Evolutionary conservation across 1,140 invertebrate genomes (phyloP).

Genomic region (Camponotus floridanus): DNA sequence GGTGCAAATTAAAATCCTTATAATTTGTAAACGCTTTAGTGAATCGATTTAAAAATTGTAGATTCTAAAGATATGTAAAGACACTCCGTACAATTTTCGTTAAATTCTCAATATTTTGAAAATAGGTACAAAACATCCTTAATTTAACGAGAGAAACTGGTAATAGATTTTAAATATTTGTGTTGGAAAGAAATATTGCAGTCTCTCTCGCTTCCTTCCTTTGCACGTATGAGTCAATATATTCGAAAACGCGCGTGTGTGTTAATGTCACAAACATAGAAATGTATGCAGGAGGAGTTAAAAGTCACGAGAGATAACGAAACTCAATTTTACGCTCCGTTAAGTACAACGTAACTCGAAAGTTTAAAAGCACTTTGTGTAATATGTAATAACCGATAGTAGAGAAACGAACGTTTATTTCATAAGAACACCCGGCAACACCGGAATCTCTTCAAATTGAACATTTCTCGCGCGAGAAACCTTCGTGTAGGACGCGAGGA

Average conservation of each 20-base stretch:
- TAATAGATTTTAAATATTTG: background rate
- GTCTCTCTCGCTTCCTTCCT: background rate
- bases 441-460: background rate
- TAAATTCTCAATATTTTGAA: too few species aligned
- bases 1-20: too few species aligned
- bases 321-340: background rate
- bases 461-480: background rate
- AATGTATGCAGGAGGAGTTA: background rate
- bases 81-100: too few species aligned
- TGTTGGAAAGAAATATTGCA: background rate
- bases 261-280: background rate
- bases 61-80: too few species aligned
- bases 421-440: background rate
- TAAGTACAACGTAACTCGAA: background rate
- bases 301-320: background rate
- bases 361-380: constrained; percentile 10
- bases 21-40: too few species aligned
- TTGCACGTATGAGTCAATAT: background rate
- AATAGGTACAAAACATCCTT: too few species aligned
- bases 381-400: background rate
- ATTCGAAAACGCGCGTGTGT: background rate
- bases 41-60: too few species aligned
- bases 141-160: background rate
- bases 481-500: background rate
- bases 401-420: background rate